Conservation (phyloP, 2,888 invertebrate genomes). For the Scaptodrosophila latifasciaeformis region DNA sequence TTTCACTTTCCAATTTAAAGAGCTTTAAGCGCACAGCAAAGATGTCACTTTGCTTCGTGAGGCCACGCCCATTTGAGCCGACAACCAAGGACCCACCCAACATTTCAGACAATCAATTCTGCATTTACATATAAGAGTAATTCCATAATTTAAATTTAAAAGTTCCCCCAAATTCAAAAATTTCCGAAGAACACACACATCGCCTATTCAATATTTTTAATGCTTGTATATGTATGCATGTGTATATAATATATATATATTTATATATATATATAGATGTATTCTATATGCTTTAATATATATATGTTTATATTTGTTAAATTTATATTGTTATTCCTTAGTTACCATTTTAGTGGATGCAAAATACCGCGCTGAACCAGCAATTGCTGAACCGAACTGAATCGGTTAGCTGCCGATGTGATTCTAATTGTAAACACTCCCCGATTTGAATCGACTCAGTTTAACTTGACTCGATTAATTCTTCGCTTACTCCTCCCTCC, state of each 20-base stretch:
- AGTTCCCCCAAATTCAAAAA: too few species aligned
- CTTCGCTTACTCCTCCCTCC: conserved; percentile 16
- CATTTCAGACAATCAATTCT: too few species aligned
- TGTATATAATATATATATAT: neutral
- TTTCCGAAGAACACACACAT: neutral
- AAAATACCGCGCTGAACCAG: conserved; percentile 64
- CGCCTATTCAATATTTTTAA: neutral
- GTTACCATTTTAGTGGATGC: conserved; percentile 63
- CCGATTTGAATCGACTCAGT: conserved; percentile 4
- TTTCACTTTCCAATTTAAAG: conserved; percentile 50
- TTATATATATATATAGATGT: conserved; percentile 14
- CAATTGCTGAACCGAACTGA: conserved; percentile 30
- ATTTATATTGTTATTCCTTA: conserved; percentile 25
- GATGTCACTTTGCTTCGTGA: neutral
- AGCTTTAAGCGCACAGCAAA: neutral
- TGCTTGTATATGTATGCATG: neutral
- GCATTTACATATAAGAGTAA: too few species aligned
- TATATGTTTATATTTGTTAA: neutral
- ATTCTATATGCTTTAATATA: neutral
- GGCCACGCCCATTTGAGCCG: too few species aligned
- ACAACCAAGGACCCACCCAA: too few species aligned
- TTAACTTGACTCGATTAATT: neutral
- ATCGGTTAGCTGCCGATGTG: conserved; percentile 49
- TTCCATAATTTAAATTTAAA: too few species aligned
- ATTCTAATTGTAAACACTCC: conserved; percentile 36